These are phyloP conservation scores for Anastrepha ludens DNA, from an alignment of 1,140 invertebrate species.

Conservation along the genomic window DNA sequence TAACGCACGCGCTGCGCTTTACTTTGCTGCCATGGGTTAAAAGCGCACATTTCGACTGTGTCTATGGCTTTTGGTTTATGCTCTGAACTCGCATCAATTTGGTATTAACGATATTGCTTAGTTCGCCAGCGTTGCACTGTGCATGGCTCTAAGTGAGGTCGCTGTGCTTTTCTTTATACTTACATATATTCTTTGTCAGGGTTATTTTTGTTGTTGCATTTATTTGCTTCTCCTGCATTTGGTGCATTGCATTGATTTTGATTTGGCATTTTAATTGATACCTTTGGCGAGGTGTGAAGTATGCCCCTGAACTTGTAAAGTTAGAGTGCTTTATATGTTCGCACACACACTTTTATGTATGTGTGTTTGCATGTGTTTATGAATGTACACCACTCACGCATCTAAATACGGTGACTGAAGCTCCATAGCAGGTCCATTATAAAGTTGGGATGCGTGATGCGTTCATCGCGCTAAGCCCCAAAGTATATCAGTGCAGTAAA, in stretches of 20 bases:
- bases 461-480: too few species aligned
- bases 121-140: neutral
- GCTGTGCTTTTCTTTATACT: neutral
- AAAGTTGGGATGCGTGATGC: too few species aligned
- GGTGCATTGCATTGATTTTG: slow-evolving; percentile 30
- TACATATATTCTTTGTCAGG: neutral
- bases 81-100: neutral
- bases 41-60: neutral
- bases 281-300: slow-evolving; percentile 27
- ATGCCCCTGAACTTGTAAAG: neutral
- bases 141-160: neutral
- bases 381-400: too few species aligned
- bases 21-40: neutral
- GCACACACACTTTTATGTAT: neutral
- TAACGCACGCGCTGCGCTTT: slow-evolving; percentile 28
- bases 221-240: neutral
- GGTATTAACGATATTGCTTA: neutral
- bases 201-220: neutral
- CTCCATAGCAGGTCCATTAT: too few species aligned
- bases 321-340: neutral
- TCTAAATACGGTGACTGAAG: too few species aligned
- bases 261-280: slow-evolving; percentile 49
- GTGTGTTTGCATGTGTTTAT: neutral
- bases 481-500: too few species aligned
- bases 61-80: neutral